Percentiles rank a stretch among this genome's conserved stretches.
Conservation (phyloP, 2,888 invertebrate genomes). For the Platerodrilus igneus region DNA sequence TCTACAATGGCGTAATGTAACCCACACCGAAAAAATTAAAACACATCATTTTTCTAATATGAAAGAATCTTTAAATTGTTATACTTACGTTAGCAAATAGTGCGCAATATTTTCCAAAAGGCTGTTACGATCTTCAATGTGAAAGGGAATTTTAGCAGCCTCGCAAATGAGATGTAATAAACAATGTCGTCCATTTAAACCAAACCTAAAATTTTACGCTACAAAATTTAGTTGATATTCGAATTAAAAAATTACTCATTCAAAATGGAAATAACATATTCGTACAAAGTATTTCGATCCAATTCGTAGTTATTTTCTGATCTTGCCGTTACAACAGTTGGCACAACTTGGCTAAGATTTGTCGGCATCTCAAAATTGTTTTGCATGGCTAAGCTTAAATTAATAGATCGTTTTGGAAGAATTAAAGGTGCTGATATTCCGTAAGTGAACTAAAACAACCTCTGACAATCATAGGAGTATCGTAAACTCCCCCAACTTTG, state of each 20-base stretch:
- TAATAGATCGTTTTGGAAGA: slow-evolving; percentile 38
- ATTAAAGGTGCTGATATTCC: slow-evolving; percentile 39
- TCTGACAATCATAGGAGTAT: neutral
- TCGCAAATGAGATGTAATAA: slow-evolving; percentile 39
- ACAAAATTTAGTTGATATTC: neutral
- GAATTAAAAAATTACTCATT: slow-evolving; percentile 32
- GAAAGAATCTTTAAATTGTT: too few relatives aligned
- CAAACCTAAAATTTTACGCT: slow-evolving; percentile 33
- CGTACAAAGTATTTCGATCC: slow-evolving; percentile 37
- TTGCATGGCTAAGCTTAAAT: slow-evolving; percentile 37
- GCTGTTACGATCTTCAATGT: slow-evolving; percentile 39
- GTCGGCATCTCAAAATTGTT: slow-evolving; percentile 37
- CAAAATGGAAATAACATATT: slow-evolving; percentile 34
- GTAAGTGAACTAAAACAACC: slow-evolving; percentile 38
- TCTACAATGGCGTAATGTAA: too few relatives aligned
- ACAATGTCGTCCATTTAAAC: slow-evolving; percentile 39
- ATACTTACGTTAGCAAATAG: slow-evolving; percentile 41
- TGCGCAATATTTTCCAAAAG: slow-evolving; percentile 46
- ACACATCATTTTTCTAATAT: too few relatives aligned
- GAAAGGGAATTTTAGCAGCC: slow-evolving; percentile 39
- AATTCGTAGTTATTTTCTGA: slow-evolving; percentile 32
- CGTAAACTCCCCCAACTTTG: too few relatives aligned
- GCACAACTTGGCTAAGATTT: slow-evolving; percentile 34
- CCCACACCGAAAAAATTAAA: too few relatives aligned
- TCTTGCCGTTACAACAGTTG: slow-evolving; percentile 33